Evolutionary conservation across 2,888 invertebrate species (phyloP), one percentile per base, ranked within the genome.

Genomic region (Drosophila peninsularis): DNA sequence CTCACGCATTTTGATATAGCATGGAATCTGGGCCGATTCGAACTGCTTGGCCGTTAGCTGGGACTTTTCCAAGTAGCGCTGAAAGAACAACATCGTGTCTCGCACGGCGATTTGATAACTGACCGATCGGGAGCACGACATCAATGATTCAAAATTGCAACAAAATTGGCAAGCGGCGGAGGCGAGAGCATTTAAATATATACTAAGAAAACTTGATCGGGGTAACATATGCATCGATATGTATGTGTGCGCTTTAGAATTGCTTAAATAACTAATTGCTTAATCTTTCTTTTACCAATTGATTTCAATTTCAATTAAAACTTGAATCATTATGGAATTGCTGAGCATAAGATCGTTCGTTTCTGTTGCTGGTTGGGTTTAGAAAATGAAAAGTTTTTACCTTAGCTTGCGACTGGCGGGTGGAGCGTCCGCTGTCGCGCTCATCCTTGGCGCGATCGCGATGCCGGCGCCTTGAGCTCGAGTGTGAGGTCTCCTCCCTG

Each of bases 371-470:
- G 21, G 62, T 62, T 86, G 72, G 55, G 63, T 74, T 73, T 60
- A 71, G 54, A 90, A 90, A 90, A 89, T 86, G 89, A 90, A 90
- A 90, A 84, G 90, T 90, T 93, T 92, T 92, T 92, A 92, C 93
- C 93, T 92, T 93, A 90, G 91, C 74, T 76, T 90, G 92, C 80
- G 92, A 90, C 75, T 90, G 90, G 76, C 91, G 90, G 76, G 90
- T 91, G 70, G 85, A 90, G 70, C 92, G 91, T 74, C 91, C 91
- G 71, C 88, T 85, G 64, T 90, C 90, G 50, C 91, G 89, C 74
- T 91, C 92, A 79, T 92, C 92, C 88, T 93, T 93, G 82, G 90
- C 75, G 57, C 92, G 92, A 74, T 92, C 92, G 56, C 92, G 92
- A 82, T 91, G 91, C 27, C 92, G 91, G 66, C 92, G 91, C 56